Percentiles rank a stretch among this genome's conserved stretches.
Evolutionary conservation across 2,888 invertebrate genomes (phyloP).

Genomic region (Glyphotaelius pellucidus): DNA sequence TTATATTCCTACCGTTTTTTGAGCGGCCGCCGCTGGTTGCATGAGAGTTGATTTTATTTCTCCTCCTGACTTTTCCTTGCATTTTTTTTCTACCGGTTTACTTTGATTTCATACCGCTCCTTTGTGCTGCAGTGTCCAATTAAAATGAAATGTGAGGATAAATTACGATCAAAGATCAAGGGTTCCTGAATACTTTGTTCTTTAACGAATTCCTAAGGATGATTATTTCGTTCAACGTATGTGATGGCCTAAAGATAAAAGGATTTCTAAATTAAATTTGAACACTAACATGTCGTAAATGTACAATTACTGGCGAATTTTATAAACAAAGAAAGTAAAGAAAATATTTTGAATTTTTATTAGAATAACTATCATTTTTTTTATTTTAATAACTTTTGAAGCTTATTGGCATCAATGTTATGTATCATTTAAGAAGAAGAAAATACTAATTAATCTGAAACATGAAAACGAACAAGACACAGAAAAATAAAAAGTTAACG

Average conservation of each 20-base stretch:
- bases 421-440: too few species aligned
- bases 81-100: background rate
- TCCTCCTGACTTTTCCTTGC: background rate
- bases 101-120: constrained; percentile 24
- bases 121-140: constrained; percentile 47
- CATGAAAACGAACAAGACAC: too few species aligned
- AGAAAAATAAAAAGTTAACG: too few species aligned
- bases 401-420: too few species aligned
- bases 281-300: background rate
- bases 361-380: too few species aligned
- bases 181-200: background rate
- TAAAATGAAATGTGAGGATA: constrained; percentile 55
- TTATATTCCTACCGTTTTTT: background rate
- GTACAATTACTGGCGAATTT: too few species aligned
- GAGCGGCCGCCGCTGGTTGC: background rate
- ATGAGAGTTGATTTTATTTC: background rate
- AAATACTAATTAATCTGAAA: too few species aligned
- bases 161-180: constrained; percentile 41
- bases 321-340: too few species aligned
- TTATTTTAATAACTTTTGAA: too few species aligned
- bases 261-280: background rate
- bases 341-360: too few species aligned
- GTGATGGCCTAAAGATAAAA: background rate
- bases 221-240: background rate
- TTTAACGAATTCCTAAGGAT: background rate